phyloP scores from a whole-genome alignment of 2,797 vertebrate species.

The Cottoperca gobio region DNA sequence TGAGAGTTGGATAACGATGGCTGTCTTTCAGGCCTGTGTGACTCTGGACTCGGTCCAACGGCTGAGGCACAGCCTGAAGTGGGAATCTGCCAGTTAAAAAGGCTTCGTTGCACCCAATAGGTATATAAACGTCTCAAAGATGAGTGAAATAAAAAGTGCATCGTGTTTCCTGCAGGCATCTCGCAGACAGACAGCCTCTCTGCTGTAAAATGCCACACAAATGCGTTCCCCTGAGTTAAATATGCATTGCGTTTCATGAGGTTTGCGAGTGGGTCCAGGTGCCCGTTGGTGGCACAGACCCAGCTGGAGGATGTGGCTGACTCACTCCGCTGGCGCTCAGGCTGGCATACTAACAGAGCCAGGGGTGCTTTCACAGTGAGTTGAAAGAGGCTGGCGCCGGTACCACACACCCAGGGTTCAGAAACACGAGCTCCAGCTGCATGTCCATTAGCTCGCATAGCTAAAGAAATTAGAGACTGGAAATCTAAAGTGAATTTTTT shows the following conservation, averaged over 20 bases:
- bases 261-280: conserved; percentile 77
- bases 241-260: conserved; percentile 75
- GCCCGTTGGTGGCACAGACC: conserved; percentile 76
- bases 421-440: conserved; percentile 77
- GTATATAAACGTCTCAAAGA: conserved; percentile 40
- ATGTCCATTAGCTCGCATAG: conserved; percentile 55
- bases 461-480: conserved; percentile 39
- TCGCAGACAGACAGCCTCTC: neutral
- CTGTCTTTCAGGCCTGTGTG: conserved; percentile 75
- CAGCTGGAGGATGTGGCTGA: conserved; percentile 82
- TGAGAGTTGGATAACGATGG: conserved; percentile 80
- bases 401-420: conserved; percentile 68
- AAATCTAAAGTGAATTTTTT: conserved; percentile 48
- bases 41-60: conserved; percentile 74
- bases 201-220: conserved; percentile 24
- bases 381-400: conserved; percentile 70
- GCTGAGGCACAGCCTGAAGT: conserved; percentile 64
- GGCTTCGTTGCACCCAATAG: conserved; percentile 9
- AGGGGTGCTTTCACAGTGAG: conserved; percentile 74
- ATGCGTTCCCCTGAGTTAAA: conserved; percentile 61
- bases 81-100: conserved; percentile 44
- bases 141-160: conserved; percentile 37
- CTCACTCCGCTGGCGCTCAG: conserved; percentile 70
- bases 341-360: conserved; percentile 80
- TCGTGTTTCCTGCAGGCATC: conserved; percentile 2